Evolutionary conservation across 2,797 vertebrate species (phyloP).

Genomic region (Streptopelia turtur): DNA sequence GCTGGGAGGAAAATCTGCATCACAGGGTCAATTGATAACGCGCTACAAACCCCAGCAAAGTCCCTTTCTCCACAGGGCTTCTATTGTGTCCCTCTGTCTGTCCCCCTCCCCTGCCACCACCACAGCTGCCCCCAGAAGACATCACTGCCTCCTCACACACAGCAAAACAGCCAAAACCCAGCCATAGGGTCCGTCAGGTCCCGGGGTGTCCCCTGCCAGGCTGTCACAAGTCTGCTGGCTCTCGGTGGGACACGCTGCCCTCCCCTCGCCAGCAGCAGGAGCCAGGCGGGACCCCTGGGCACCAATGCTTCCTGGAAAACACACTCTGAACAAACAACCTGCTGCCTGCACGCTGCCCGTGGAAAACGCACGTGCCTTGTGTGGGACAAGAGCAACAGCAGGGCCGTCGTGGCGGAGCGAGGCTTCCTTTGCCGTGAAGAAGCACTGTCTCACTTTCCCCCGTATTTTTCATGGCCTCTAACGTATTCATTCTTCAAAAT

Average conservation of each 20-base stretch:
- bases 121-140: slow-evolving; percentile 1
- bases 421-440: background rate
- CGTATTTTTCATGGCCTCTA: slow-evolving; percentile 44
- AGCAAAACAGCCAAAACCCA: background rate
- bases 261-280: fast-evolving
- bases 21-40: slow-evolving; percentile 31
- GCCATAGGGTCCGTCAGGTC: background rate
- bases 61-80: slow-evolving; percentile 16
- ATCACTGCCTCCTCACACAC: background rate
- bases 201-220: background rate
- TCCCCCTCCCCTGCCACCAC: background rate
- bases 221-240: background rate
- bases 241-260: background rate
- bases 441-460: background rate
- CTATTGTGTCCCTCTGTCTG: background rate
- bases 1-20: slow-evolving; percentile 67
- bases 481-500: slow-evolving; percentile 52
- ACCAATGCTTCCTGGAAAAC: background rate
- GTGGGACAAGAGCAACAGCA: slow-evolving; percentile 39
- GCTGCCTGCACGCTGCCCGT: background rate
- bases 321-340: background rate
- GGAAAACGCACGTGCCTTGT: background rate
- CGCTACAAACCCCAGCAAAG: slow-evolving; percentile 38
- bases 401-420: background rate
- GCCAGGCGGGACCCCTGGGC: background rate